These are phyloP conservation scores for Pollicipes pollicipes DNA, from an alignment of 1,140 invertebrate species.

Conservation along the genomic window DNA sequence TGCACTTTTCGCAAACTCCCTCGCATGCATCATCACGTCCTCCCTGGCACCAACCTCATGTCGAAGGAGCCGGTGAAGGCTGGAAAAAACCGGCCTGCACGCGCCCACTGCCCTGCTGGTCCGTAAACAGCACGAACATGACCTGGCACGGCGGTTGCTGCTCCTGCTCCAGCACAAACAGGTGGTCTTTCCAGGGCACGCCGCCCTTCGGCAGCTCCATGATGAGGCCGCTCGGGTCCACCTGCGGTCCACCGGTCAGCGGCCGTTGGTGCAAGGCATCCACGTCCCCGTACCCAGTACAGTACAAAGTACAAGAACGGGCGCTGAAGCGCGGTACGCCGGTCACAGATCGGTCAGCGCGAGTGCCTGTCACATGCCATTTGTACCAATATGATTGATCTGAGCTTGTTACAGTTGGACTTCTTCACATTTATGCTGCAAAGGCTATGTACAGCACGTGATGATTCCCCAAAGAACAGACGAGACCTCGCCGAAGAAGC, in stretches of 20 bases:
- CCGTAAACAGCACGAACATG: conserved; percentile 59
- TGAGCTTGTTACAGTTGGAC: no score
- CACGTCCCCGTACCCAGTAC: no score
- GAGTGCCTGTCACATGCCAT: background rate
- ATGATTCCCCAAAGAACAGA: no score
- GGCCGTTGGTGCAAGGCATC: no score
- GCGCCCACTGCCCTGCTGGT: conserved; percentile 45
- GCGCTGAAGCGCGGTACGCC: no score
- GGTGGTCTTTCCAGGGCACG: conserved; percentile 78
- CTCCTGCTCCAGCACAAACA: conserved; percentile 62
- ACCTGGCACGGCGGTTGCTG: conserved; percentile 39
- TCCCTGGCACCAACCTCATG: conserved; percentile 17
- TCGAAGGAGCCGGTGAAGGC: conserved; percentile 50
- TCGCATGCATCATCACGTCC: no score
- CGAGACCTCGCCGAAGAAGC: no score
- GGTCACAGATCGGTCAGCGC: background rate
- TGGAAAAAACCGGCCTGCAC: conserved; percentile 68
- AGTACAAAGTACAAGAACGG: no score
- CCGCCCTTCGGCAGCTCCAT: conserved; percentile 39
- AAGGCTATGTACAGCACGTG: no score
- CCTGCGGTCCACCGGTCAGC: conserved; percentile 17
- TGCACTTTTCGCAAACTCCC: no score
- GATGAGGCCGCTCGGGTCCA: conserved; percentile 56
- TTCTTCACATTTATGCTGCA: no score
- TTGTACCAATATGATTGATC: no score